These are phyloP conservation scores for Parotocinclus haroldoi DNA, from an alignment of 2,797 vertebrate species.

Conservation along the genomic window DNA sequence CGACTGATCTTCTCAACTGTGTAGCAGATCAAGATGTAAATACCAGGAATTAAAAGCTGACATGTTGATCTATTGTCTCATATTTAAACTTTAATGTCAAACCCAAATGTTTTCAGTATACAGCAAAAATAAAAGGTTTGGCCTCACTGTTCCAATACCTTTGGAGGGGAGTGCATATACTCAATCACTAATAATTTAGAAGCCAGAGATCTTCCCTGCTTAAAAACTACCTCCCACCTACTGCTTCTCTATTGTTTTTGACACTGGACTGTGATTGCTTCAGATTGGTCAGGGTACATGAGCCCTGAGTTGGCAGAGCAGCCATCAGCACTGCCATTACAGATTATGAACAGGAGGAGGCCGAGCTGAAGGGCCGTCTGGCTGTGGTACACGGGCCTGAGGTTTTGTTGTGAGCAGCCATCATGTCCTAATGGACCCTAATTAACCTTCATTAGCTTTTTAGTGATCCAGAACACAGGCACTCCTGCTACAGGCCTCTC, in stretches of 20 bases:
- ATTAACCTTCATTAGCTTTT: conserved; percentile 62
- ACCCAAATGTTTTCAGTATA: too few relatives aligned
- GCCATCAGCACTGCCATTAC: conserved; percentile 16
- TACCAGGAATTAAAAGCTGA: too few relatives aligned
- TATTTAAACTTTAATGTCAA: not conserved
- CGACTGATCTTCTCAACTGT: too few relatives aligned
- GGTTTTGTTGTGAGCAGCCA: conserved; percentile 42
- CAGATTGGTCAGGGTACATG: conserved; percentile 19
- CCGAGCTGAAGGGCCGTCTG: conserved; percentile 20
- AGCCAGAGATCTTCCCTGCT: not conserved
- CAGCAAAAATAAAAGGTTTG: too few relatives aligned
- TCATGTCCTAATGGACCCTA: conserved; percentile 56
- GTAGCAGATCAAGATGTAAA: too few relatives aligned
- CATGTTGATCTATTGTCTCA: too few relatives aligned
- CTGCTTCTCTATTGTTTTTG: not conserved
- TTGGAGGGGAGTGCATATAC: too few relatives aligned
- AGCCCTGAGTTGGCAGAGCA: conserved; percentile 9
- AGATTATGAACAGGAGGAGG: conserved; percentile 29
- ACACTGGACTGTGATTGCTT: conserved; percentile 12
- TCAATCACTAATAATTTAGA: not conserved
- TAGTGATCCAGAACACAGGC: conserved; percentile 51
- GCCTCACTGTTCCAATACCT: too few relatives aligned
- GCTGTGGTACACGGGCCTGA: conserved; percentile 22
- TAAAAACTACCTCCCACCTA: not conserved
- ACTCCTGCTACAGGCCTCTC: conserved; percentile 36